Base-by-base conservation (phyloP, 2,797 vertebrate genomes). In the Antennarius maculatus region DNA sequence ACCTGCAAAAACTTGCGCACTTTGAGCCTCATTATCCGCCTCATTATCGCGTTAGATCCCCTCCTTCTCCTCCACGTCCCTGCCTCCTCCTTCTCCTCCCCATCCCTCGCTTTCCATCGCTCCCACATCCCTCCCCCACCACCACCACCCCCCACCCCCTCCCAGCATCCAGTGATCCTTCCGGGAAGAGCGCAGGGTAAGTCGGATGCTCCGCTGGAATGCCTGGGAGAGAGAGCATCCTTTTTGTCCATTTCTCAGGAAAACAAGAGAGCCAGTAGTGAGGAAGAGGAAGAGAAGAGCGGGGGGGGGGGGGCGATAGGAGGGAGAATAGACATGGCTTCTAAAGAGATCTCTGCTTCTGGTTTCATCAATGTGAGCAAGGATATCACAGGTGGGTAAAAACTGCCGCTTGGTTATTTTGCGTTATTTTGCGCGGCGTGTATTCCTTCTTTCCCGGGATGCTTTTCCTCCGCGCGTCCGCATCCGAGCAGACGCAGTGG, bases 341-440 rank as follows among this genome's bases (percentile, higher is more conserved):
- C 92, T 74, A 93, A 90, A 81, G 93, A 93, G 85, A 89, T 89
- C 77, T 74, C 88, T 57, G 86, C 86, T 82, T 83, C 85, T 75
- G 88, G 89, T 80, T 94, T 93, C 88, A 72, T 88, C 67, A 88
- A 86, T 77, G 83, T 93, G 71, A 91, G 65, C 89, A 92, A 91
- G 82, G 93, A 94, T 47, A 93, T 93, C 54, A 91, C 93, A 94
- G 93, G 93, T 94, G 90, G 91, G 92, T 91, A 61, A 37, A 72
- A 49, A 46, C 51, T 27, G 66, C 65, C 27, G 61, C 51, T 45
- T 63, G 37, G 7, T 66, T 57, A 11, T 46, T 61, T 34, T 29
- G 55, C 43, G 53, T 59, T 17, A 58, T 29, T 51, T 65, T 50
- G 70, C 31, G 63, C 71, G 60, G 54, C 34, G 69, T 64, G 69